A percentile compares a stretch with the other conserved stretches of the same genome.
These are phyloP conservation scores for Copidosoma floridanum DNA, from an alignment of 1,140 invertebrate genomes.

Conservation along the genomic window DNA sequence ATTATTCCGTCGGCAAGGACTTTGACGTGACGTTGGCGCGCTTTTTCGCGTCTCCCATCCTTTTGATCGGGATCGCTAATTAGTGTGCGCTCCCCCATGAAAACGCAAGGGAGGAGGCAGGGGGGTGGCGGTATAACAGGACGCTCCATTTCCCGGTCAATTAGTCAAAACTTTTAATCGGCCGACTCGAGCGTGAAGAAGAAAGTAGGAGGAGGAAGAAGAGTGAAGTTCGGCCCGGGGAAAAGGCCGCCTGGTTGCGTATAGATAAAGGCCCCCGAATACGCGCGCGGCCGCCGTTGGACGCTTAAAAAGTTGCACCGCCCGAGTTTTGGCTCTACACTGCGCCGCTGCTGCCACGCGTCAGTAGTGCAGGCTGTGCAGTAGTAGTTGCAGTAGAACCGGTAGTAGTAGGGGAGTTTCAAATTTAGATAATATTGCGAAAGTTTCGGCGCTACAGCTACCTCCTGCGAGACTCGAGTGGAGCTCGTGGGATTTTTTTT, in stretches of 20 bases:
- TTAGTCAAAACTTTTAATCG: conserved; percentile 31
- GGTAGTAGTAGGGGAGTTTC: too few species aligned
- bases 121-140: not conserved
- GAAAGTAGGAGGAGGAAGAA: not conserved
- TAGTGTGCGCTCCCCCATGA: not conserved
- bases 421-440: conserved; percentile 20
- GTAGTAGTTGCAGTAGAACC: too few species aligned
- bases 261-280: conserved; percentile 20
- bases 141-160: conserved; percentile 23
- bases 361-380: too few species aligned
- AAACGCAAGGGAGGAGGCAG: not conserved
- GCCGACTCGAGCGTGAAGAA: conserved; percentile 11
- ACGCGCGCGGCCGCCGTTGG: not conserved
- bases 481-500: too few species aligned
- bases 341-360: not conserved
- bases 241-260: conserved; percentile 1
- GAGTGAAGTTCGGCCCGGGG: conserved; percentile 7
- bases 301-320: conserved; percentile 7
- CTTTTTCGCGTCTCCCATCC: too few species aligned
- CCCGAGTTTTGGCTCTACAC: not conserved
- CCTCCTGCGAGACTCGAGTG: too few species aligned
- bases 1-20: not conserved
- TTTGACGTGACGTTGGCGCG: too few species aligned
- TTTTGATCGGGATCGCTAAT: conserved; percentile 15
- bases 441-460: conserved; percentile 15